Evolutionary conservation across 2,797 vertebrate species (phyloP), one percentile per base, ranked within the genome.

Genomic region (Microtus agrestis): DNA sequence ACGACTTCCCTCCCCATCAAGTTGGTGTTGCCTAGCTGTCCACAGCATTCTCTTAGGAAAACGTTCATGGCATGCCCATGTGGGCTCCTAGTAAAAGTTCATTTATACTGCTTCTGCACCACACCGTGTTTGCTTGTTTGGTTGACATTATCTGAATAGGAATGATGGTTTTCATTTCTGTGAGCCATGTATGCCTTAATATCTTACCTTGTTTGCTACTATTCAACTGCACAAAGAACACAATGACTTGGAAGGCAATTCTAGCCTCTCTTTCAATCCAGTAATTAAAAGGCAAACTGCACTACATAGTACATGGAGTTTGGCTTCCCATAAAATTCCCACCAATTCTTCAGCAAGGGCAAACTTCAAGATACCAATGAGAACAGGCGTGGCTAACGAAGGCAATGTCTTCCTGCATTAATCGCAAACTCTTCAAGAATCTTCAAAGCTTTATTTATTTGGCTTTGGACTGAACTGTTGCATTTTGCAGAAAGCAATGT

Each of bases 341-440:
- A 93, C 86, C 56, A 91, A 76, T 96, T 97, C 51, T 71, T 97
- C 89, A 97, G 95, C 92, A 94, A 98, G 97, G 96, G 94, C 91
- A 81, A 93, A 97, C 96, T 98, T 96, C 90, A 96, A 97, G 87
- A 74, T 96, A 80, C 96, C 98, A 97, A 97, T 97, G 98, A 98
- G 97, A 98, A 96, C 48, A 98, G 96, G 96, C 97, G 98, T 97
- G 96, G 95, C 88, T 98, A 97, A 97, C 94, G 92, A 98, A 98
- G 94, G 96, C 97, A 98, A 98, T 98, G 98, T 98, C 97, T 86
- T 97, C 92, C 78, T 93, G 97, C 95, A 96, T 98, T 98, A 97
- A 98, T 98, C 94, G 97, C 97, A 97, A 98, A 98, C 95, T 98
- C 94, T 97, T 97, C 97, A 96, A 97, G 96, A 98, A 96, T 98